Evolutionary conservation across 1,140 invertebrate genomes (phyloP).

Genomic region (Drosophila bifasciata): DNA sequence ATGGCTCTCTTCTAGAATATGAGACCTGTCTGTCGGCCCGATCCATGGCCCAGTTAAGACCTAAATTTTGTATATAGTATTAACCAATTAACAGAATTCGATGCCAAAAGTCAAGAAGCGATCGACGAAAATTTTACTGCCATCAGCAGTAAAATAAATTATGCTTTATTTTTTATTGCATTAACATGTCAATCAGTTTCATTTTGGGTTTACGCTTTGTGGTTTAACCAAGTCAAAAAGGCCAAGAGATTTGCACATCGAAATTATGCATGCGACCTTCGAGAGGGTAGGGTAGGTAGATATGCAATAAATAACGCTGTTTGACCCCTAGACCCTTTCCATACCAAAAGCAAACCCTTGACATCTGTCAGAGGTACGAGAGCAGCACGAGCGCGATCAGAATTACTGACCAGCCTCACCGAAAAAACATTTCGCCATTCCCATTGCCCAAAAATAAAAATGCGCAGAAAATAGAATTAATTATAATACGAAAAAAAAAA

Average conservation of each 20-base stretch:
- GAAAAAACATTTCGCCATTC: constrained; percentile 25
- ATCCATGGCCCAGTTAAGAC: constrained; percentile 62
- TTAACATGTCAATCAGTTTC: constrained; percentile 56
- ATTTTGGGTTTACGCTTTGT: constrained; percentile 21
- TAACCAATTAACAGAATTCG: constrained; percentile 67
- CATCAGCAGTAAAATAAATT: constrained; percentile 50
- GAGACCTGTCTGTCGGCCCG: constrained; percentile 6
- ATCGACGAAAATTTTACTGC: constrained; percentile 57
- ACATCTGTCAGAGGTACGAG: too few species aligned
- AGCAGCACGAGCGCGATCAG: constrained; percentile 1
- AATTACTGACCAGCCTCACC: constrained; percentile 71
- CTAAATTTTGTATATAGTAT: constrained; percentile 49
- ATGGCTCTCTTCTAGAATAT: constrained; percentile 47
- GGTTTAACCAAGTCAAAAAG: constrained; percentile 28
- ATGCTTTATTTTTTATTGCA: constrained; percentile 27
- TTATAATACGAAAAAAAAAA: constrained; percentile 37
- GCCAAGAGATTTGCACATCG: constrained; percentile 64
- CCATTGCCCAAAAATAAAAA: constrained; percentile 36
- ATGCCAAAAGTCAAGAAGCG: constrained; percentile 36
- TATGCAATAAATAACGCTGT: constrained; percentile 34
- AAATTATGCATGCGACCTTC: constrained; percentile 66
- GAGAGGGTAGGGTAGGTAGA: constrained; percentile 18
- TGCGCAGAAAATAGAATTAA: constrained; percentile 41
- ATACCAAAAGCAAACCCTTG: neutral
- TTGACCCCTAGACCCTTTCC: constrained; percentile 30